A percentile compares a stretch with the other conserved stretches of the same genome.
phyloP scores from a whole-genome alignment of 2,888 invertebrate genomes.

The Amblyjoppa proteus region DNA sequence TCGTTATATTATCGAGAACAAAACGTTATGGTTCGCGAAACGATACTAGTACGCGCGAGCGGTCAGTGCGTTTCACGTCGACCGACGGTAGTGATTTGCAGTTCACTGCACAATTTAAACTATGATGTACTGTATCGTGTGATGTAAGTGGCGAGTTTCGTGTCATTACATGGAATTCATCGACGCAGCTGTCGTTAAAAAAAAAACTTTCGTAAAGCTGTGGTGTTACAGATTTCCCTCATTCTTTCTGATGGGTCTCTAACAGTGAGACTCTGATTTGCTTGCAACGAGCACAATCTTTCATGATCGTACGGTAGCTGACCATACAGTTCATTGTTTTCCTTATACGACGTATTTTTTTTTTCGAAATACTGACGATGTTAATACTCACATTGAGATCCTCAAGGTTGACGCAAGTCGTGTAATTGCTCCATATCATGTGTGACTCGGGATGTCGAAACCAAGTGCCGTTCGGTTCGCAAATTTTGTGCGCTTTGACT shows the following conservation, averaged over 20 bases:
- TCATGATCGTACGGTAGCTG: background rate
- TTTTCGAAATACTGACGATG: background rate
- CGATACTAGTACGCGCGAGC: slow-evolving; percentile 22
- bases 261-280: background rate
- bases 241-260: background rate
- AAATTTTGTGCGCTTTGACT: slow-evolving; percentile 94
- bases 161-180: background rate
- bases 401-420: slow-evolving; percentile 92
- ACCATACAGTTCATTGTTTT: background rate
- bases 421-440: slow-evolving; percentile 95
- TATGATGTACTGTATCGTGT: background rate
- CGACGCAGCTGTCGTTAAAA: background rate
- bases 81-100: slow-evolving; percentile 29
- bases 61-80: slow-evolving; percentile 9
- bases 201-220: background rate
- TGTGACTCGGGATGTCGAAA: slow-evolving; percentile 92
- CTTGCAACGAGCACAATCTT: background rate
- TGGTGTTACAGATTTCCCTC: background rate
- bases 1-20: background rate
- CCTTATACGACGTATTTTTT: background rate
- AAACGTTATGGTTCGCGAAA: slow-evolving; percentile 50
- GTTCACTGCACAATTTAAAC: slow-evolving; percentile 35
- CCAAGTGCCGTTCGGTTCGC: slow-evolving; percentile 93
- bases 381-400: slow-evolving; percentile 88
- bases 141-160: slow-evolving; percentile 3